phyloP scores from a whole-genome alignment of 1,140 invertebrate genomes.

The Saccostrea cuccullata region DNA sequence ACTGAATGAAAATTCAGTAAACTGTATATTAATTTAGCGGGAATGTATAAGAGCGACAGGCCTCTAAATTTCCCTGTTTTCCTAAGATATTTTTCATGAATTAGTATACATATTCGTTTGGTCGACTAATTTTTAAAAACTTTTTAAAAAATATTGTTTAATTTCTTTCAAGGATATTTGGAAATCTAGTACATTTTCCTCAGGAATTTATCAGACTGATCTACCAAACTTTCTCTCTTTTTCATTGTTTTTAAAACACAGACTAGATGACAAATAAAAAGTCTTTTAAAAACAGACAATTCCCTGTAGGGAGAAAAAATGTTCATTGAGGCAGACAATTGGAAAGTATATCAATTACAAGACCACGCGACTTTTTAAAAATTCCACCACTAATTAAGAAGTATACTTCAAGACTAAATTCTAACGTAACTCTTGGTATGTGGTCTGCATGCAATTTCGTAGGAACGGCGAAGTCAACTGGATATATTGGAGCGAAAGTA shows the following conservation, averaged over 20 bases:
- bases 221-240: background rate
- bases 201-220: background rate
- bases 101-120: background rate
- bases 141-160: background rate
- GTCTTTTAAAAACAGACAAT: background rate
- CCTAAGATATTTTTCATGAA: too few species aligned
- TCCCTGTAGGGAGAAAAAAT: background rate
- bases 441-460: background rate
- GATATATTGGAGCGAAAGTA: constrained; percentile 5
- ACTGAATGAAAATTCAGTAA: too few species aligned
- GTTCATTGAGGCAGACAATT: background rate
- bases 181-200: background rate
- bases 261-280: background rate
- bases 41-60: too few species aligned
- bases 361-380: constrained; percentile 10
- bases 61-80: too few species aligned
- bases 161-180: background rate
- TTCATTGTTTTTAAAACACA: background rate
- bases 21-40: too few species aligned
- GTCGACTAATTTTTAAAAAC: background rate
- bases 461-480: constrained; percentile 31
- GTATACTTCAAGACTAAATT: background rate
- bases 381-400: background rate
- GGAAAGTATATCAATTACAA: constrained; percentile 8
- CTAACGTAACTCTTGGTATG: background rate